These are phyloP conservation scores for Mycogona germanica DNA, from an alignment of 2,888 invertebrate genomes.

Conservation along the genomic window DNA sequence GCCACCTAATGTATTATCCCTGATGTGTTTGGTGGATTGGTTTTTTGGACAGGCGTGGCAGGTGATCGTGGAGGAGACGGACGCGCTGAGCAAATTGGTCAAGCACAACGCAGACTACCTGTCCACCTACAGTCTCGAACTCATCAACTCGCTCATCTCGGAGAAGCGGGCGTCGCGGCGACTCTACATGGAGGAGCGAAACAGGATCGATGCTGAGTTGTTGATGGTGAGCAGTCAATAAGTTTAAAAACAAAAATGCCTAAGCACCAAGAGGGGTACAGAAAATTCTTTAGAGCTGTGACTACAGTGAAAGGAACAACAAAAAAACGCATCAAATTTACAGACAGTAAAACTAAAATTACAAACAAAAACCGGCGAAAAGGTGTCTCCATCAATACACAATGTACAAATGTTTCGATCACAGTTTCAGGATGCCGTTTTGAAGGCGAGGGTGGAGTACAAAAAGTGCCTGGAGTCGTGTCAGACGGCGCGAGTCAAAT, in stretches of 20 bases:
- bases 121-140: conserved; percentile 67
- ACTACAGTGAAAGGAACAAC: too few relatives aligned
- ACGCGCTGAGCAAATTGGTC: conserved; percentile 67
- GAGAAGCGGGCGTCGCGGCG: conserved; percentile 80
- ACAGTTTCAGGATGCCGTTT: conserved; percentile 71
- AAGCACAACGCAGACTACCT: conserved; percentile 74
- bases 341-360: conserved; percentile 17
- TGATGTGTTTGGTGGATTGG: not conserved
- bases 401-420: not conserved
- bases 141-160: conserved; percentile 62
- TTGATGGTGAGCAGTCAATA: conserved; percentile 47
- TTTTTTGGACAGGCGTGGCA: conserved; percentile 51
- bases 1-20: not conserved
- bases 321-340: not conserved
- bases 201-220: conserved; percentile 65
- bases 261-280: not conserved
- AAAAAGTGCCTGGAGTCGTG: conserved; percentile 82
- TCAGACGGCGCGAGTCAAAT: conserved; percentile 74
- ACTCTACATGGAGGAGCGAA: conserved; percentile 77
- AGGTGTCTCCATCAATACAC: not conserved
- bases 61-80: conserved; percentile 77
- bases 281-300: too few relatives aligned
- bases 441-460: conserved; percentile 77
- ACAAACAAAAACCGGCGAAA: conserved; percentile 22
- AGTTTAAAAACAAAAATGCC: not conserved